These are phyloP conservation scores for Drymonia ruficornis DNA, from an alignment of 2,888 invertebrate genomes.

Conservation along the genomic window DNA sequence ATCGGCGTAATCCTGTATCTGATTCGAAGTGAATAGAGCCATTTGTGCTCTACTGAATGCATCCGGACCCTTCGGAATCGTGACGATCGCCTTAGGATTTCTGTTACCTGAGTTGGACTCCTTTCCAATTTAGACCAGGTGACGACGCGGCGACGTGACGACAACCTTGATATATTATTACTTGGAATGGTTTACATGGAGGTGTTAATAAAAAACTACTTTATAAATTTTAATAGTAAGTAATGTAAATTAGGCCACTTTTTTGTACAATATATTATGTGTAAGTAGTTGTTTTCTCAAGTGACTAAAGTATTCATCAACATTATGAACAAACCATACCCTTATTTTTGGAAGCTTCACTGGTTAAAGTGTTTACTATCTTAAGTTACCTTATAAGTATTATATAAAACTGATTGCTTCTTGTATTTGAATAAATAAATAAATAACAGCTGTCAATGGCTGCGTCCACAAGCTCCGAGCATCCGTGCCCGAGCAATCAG, in stretches of 20 bases:
- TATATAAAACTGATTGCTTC: too few species aligned
- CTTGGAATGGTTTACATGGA: not conserved
- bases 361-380: too few species aligned
- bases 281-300: too few species aligned
- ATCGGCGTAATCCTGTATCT: conserved; percentile 57
- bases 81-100: conserved; percentile 47
- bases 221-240: not conserved
- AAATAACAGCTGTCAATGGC: too few species aligned
- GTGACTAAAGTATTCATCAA: too few species aligned
- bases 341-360: too few species aligned
- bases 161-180: conserved; percentile 3
- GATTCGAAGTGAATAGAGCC: conserved; percentile 69
- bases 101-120: conserved; percentile 41
- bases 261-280: not conserved
- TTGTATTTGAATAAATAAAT: too few species aligned
- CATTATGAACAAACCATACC: too few species aligned
- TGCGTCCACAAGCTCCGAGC: too few species aligned
- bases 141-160: conserved; percentile 12
- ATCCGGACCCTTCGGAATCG: conserved; percentile 66
- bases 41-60: conserved; percentile 67
- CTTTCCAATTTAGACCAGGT: conserved; percentile 34
- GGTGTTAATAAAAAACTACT: not conserved
- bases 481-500: too few species aligned
- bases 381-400: too few species aligned
- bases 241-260: not conserved